phyloP scores from a whole-genome alignment of 2,797 vertebrate genomes.

The Danio jaintianensis region DNA sequence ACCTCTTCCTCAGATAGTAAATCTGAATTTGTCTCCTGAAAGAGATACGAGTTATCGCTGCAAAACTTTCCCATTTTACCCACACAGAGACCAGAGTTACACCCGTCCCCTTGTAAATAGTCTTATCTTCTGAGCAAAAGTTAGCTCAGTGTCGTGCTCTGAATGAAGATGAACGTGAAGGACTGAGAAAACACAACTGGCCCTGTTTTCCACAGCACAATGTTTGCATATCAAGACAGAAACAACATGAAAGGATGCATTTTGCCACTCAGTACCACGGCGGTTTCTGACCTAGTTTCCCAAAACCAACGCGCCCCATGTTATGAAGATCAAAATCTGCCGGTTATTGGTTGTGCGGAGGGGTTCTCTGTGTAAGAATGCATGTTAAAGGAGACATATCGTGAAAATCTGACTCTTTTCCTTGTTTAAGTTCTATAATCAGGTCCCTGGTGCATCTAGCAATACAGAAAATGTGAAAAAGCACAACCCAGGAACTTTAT shows the following conservation, averaged over 20 bases:
- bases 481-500: no score
- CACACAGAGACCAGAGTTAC: constrained; percentile 76
- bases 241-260: constrained; percentile 2
- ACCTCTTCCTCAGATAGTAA: constrained; percentile 66
- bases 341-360: background rate
- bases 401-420: no score
- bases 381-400: background rate
- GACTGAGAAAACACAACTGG: constrained; percentile 12
- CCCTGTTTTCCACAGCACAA: constrained; percentile 9
- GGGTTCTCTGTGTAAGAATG: constrained; percentile 7
- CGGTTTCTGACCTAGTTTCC: constrained; percentile 43
- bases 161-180: constrained; percentile 17
- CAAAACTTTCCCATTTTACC: constrained; percentile 79
- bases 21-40: constrained; percentile 77
- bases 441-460: no score
- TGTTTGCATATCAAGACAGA: background rate
- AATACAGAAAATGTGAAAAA: no score
- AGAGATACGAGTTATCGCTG: constrained; percentile 73
- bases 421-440: no score
- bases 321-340: constrained; percentile 18
- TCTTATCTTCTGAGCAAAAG: constrained; percentile 78
- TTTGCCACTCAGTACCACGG: constrained; percentile 24
- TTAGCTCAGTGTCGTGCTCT: constrained; percentile 61
- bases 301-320: constrained; percentile 1
- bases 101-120: constrained; percentile 77